Percentiles rank a stretch among this genome's conserved stretches.
Evolutionary conservation across 2,113 vertebrate genomes (phyloP).

Genomic region (Anguilla rostrata): DNA sequence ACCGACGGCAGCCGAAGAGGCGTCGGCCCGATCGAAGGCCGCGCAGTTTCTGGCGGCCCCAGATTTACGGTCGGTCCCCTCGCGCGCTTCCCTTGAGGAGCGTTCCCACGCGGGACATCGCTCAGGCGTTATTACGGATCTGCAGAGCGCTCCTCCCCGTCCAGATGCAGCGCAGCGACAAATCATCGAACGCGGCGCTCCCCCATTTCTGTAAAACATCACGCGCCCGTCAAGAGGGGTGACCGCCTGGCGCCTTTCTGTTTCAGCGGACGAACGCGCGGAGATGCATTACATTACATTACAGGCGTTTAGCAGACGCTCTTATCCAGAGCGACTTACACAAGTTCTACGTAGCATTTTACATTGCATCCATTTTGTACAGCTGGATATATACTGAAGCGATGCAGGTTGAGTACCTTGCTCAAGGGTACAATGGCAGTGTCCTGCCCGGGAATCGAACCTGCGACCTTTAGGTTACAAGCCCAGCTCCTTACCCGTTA

Average conservation of each 20-base stretch:
- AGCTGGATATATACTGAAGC: neutral
- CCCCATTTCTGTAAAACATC: slow-evolving; percentile 53
- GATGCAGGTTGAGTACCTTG: neutral
- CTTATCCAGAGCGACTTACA: too few species aligned
- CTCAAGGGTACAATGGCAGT: too few species aligned
- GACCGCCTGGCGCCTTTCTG: slow-evolving; percentile 29
- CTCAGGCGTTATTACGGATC: slow-evolving; percentile 53
- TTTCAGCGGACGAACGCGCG: slow-evolving; percentile 14
- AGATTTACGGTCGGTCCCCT: slow-evolving; percentile 30
- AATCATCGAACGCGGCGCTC: slow-evolving; percentile 47
- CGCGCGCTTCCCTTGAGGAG: slow-evolving; percentile 31
- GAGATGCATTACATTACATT: too few species aligned
- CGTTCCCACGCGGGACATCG: slow-evolving; percentile 49
- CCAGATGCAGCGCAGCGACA: slow-evolving; percentile 61
- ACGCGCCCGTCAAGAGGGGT: slow-evolving; percentile 59
- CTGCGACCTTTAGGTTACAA: too few species aligned
- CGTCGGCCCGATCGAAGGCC: neutral
- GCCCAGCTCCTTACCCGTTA: too few species aligned
- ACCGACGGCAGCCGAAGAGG: too few species aligned
- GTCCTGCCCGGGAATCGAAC: too few species aligned
- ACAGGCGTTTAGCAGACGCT: too few species aligned
- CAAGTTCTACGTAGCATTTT: too few species aligned
- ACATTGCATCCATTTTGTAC: too few species aligned
- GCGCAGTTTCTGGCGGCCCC: neutral
- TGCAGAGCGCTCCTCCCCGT: slow-evolving; percentile 40